Conservation (phyloP, 2,888 invertebrate genomes). For the Ophion ventricosus region DNA sequence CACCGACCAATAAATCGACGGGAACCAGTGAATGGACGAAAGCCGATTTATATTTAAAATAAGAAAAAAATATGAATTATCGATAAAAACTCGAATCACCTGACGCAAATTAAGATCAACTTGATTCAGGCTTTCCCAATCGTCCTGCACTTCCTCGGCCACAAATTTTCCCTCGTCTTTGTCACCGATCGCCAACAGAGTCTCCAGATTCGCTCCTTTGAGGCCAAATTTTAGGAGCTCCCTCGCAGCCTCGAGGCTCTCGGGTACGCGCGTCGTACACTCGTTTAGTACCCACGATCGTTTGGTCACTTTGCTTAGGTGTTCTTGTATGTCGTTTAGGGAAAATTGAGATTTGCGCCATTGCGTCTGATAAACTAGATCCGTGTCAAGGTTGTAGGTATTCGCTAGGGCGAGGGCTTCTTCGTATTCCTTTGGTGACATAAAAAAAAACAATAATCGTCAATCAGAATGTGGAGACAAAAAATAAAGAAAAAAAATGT, state of each 20-base stretch:
- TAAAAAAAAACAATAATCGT: background rate
- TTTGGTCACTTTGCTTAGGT: slow-evolving; percentile 90
- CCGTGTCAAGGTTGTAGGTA: slow-evolving; percentile 89
- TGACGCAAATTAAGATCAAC: slow-evolving; percentile 66
- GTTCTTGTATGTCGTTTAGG: slow-evolving; percentile 89
- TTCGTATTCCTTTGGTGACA: slow-evolving; percentile 86
- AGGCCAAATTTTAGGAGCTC: slow-evolving; percentile 90
- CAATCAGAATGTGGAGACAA: background rate
- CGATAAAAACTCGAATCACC: too few relatives aligned
- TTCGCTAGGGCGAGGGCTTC: slow-evolving; percentile 90
- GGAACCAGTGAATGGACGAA: too few relatives aligned
- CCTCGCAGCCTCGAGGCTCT: slow-evolving; percentile 88
- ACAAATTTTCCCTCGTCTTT: slow-evolving; percentile 79
- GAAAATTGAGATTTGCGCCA: slow-evolving; percentile 90
- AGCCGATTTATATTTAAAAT: too few relatives aligned
- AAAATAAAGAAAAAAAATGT: background rate
- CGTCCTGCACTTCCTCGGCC: slow-evolving; percentile 71
- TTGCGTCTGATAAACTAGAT: slow-evolving; percentile 91
- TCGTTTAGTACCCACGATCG: slow-evolving; percentile 92
- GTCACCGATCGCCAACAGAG: slow-evolving; percentile 84
- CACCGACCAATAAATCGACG: too few relatives aligned
- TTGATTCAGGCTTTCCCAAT: slow-evolving; percentile 69
- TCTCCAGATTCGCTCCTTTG: slow-evolving; percentile 87
- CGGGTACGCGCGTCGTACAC: slow-evolving; percentile 90
- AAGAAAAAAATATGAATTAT: too few relatives aligned